phyloP scores from a whole-genome alignment of 1,140 invertebrate species.

The Lasioglossum albipes region DNA sequence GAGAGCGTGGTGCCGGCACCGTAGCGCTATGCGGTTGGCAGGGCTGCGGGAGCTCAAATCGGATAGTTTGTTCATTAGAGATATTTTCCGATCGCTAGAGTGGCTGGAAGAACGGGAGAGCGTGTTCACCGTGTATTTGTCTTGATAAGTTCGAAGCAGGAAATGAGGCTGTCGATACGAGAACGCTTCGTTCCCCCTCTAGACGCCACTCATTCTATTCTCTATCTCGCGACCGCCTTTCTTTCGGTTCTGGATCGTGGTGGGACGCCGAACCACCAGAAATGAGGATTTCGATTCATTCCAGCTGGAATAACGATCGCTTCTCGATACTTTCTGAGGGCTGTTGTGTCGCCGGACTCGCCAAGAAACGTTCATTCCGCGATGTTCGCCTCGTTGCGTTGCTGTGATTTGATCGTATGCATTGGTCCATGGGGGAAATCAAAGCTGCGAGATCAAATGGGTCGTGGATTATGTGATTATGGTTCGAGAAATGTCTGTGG shows the following conservation, averaged over 20 bases:
- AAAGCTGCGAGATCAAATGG: background rate
- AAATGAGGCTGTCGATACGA: conserved; percentile 67
- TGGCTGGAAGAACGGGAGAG: conserved; percentile 36
- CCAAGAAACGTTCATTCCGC: background rate
- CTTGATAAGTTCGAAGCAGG: conserved; percentile 62
- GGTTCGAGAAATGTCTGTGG: no score
- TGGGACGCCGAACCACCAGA: conserved; percentile 30
- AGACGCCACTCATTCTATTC: background rate
- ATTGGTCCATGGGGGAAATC: background rate
- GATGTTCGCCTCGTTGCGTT: no score
- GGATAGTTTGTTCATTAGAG: conserved; percentile 71
- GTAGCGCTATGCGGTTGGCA: conserved; percentile 18
- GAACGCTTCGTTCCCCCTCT: conserved; percentile 31
- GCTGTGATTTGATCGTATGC: no score
- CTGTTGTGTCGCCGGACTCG: conserved; percentile 13
- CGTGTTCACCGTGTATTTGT: conserved; percentile 61
- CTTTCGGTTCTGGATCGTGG: background rate
- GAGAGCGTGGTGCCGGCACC: conserved; percentile 13
- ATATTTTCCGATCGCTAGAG: conserved; percentile 56
- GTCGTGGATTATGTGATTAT: no score
- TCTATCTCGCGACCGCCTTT: background rate
- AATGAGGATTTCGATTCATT: conserved; percentile 60
- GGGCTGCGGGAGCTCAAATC: conserved; percentile 61
- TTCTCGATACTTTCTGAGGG: conserved; percentile 10
- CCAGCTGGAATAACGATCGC: conserved; percentile 56